Percentiles rank a stretch among this genome's conserved stretches.
phyloP scores from a whole-genome alignment of 1,140 invertebrate genomes.

The Pseudobourletiella spinata region DNA sequence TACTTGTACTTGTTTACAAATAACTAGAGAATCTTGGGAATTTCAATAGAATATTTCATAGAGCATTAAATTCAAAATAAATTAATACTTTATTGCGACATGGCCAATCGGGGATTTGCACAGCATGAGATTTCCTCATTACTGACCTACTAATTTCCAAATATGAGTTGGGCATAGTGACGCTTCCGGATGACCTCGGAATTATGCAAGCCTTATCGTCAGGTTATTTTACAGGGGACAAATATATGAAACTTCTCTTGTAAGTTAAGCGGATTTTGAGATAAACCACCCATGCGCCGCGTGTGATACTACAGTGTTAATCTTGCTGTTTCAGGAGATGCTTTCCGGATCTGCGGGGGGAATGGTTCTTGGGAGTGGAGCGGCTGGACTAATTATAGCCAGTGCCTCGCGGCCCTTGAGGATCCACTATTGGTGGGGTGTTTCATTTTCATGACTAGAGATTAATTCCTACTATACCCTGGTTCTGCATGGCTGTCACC shows the following conservation, averaged over 20 bases:
- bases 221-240: not conserved
- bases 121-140: too few relatives aligned
- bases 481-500: too few relatives aligned
- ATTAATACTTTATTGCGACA: too few relatives aligned
- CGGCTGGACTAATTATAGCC: conserved; percentile 41
- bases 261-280: not conserved
- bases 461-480: too few relatives aligned
- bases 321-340: conserved; percentile 12
- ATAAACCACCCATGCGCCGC: not conserved
- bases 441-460: too few relatives aligned
- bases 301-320: not conserved
- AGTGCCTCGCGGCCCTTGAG: too few relatives aligned
- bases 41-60: too few relatives aligned
- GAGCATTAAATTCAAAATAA: too few relatives aligned
- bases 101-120: too few relatives aligned
- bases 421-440: too few relatives aligned
- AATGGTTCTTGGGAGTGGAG: conserved; percentile 37
- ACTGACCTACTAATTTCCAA: not conserved
- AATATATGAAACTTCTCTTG: not conserved
- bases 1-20: too few relatives aligned
- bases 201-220: not conserved
- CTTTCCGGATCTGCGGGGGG: conserved; percentile 33
- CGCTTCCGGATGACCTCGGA: not conserved
- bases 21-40: too few relatives aligned
- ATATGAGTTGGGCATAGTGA: not conserved